Percentiles rank a stretch among this genome's conserved stretches.
phyloP scores from a whole-genome alignment of 2,113 vertebrate genomes.

The Craseonycteris thonglongyai region DNA sequence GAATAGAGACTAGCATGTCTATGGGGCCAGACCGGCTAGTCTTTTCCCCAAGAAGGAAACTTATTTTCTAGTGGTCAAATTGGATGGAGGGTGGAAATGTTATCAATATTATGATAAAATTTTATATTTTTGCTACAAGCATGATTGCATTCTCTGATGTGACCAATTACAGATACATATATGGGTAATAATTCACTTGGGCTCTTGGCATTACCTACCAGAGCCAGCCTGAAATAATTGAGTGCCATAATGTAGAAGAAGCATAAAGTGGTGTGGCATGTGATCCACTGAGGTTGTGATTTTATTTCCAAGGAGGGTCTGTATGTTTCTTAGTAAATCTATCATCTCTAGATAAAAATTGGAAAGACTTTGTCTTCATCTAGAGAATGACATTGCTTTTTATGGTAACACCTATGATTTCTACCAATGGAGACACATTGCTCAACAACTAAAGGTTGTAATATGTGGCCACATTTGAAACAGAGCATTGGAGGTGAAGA shows the following conservation, averaged over 20 bases:
- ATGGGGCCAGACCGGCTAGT: neutral
- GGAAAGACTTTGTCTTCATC: neutral
- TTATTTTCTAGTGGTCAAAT: neutral
- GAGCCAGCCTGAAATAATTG: neutral
- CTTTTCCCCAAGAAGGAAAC: neutral
- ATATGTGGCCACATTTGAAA: neutral
- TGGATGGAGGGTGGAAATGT: neutral
- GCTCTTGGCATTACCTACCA: neutral
- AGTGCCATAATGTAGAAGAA: neutral
- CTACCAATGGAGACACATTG: conserved; percentile 12
- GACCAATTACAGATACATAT: neutral
- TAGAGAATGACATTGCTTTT: neutral
- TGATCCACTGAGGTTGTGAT: neutral
- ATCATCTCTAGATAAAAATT: neutral
- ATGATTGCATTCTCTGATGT: conserved; percentile 47
- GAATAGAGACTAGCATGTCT: neutral
- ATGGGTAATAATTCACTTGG: neutral
- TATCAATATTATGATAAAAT: conserved; percentile 53
- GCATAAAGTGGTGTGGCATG: neutral
- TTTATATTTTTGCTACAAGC: conserved; percentile 29
- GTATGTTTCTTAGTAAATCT: neutral
- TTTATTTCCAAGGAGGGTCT: neutral
- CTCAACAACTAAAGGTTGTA: conserved; percentile 47
- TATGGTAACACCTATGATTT: neutral
- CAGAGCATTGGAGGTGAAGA: neutral